Percentiles rank a stretch among this genome's conserved stretches.
phyloP scores from a whole-genome alignment of 2,797 vertebrate genomes.

The Gymnodraco acuticeps region DNA sequence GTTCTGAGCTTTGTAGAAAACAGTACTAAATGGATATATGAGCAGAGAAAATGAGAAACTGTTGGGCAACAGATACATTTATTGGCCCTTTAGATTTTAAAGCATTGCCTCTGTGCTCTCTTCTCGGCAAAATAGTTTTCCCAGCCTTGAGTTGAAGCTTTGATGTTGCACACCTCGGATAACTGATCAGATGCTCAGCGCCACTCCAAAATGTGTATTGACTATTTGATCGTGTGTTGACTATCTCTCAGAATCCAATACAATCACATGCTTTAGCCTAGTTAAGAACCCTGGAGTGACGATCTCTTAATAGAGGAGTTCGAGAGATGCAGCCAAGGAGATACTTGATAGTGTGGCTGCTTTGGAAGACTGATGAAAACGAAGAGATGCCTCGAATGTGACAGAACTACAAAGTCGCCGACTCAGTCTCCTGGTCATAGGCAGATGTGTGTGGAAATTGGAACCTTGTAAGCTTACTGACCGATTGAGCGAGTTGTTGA shows the following conservation, averaged over 20 bases:
- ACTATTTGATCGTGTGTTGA: constrained; percentile 62
- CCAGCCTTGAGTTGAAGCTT: constrained; percentile 2
- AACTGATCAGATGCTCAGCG: constrained; percentile 50
- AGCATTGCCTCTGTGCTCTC: constrained; percentile 18
- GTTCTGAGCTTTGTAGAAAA: constrained; percentile 5
- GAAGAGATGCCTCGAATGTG: constrained; percentile 63
- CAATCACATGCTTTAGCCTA: constrained; percentile 70
- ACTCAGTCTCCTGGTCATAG: constrained; percentile 40
- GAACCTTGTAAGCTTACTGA: constrained; percentile 57
- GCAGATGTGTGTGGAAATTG: constrained; percentile 59
- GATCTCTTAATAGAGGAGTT: constrained; percentile 72
- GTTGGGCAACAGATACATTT: constrained; percentile 30
- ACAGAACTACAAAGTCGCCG: constrained; percentile 61
- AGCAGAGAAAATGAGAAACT: constrained; percentile 36
- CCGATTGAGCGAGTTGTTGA: constrained; percentile 40
- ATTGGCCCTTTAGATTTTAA: constrained; percentile 41
- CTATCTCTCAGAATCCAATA: constrained; percentile 54
- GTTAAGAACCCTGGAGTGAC: constrained; percentile 69
- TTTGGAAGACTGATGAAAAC: constrained; percentile 69
- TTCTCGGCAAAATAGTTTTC: constrained; percentile 16
- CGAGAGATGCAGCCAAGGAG: constrained; percentile 61
- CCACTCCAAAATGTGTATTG: constrained; percentile 59
- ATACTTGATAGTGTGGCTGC: constrained; percentile 66
- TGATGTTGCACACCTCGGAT: constrained; percentile 27
- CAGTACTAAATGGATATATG: constrained; percentile 17